A percentile compares a stretch with the other conserved stretches of the same genome.
Conservation (phyloP, 2,113 vertebrate species). For the Himantopus leucocephalus region DNA sequence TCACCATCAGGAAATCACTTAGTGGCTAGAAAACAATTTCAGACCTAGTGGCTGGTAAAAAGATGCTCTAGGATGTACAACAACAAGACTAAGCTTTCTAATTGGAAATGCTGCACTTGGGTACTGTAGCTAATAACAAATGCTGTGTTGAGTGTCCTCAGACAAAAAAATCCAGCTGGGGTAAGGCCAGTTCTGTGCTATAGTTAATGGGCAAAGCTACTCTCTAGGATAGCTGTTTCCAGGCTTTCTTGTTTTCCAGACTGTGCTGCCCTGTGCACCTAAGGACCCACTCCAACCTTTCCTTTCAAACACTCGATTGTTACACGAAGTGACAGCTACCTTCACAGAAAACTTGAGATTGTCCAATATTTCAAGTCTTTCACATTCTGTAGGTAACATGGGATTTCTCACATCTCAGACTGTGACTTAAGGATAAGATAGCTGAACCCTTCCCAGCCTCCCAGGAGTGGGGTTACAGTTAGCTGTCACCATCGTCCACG, state of each 20-base stretch:
- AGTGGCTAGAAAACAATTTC: neutral
- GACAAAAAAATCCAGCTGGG: neutral
- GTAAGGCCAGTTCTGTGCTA: neutral
- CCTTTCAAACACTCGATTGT: neutral
- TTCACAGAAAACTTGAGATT: neutral
- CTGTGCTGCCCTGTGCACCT: neutral
- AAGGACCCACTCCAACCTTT: neutral
- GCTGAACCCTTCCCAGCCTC: neutral
- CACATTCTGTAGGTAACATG: neutral
- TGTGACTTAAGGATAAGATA: neutral
- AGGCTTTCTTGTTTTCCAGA: neutral
- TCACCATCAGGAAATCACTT: neutral
- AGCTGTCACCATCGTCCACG: accelerated
- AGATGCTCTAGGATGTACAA: neutral
- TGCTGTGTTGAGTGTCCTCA: neutral
- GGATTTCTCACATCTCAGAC: neutral
- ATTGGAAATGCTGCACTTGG: neutral
- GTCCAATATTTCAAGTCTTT: neutral
- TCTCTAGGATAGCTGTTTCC: neutral
- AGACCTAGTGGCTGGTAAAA: neutral
- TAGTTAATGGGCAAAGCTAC: neutral
- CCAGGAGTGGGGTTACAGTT: neutral
- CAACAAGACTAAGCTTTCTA: neutral
- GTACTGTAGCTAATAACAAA: neutral
- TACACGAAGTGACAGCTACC: neutral